Evolutionary conservation across 2,797 vertebrate genomes (phyloP).

Genomic region (Falco concolor): DNA sequence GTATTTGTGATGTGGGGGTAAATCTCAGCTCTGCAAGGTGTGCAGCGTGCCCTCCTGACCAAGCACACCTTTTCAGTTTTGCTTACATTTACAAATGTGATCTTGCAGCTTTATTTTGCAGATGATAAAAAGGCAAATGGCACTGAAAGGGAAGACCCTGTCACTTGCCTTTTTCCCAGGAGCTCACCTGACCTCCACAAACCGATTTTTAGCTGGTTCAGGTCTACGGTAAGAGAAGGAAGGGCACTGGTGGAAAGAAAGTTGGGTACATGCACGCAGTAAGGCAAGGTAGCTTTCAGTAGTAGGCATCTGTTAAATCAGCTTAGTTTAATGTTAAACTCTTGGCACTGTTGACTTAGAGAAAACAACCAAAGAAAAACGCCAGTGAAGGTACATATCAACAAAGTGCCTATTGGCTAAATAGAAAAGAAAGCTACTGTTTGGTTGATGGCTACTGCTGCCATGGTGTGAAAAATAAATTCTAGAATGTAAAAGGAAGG

Average conservation of each 20-base stretch:
- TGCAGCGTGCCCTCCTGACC: not conserved
- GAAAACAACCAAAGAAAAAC: not conserved
- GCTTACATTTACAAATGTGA: not conserved
- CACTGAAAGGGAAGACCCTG: not conserved
- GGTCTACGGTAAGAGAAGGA: not conserved
- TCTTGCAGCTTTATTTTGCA: not conserved
- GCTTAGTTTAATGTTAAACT: not conserved
- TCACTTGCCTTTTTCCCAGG: not conserved
- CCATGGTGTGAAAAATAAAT: not conserved
- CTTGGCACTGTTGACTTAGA: not conserved
- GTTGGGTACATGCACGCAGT: not conserved
- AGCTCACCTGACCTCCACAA: not conserved
- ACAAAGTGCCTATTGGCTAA: not conserved
- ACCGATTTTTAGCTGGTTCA: not conserved
- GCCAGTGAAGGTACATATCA: not conserved
- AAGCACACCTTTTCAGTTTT: not conserved
- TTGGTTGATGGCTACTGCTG: not conserved
- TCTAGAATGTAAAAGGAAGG: not conserved
- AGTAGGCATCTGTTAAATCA: not conserved
- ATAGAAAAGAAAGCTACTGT: not conserved
- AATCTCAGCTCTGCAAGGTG: not conserved
- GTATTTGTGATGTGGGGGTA: not conserved
- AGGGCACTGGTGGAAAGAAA: not conserved
- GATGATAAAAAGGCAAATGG: not conserved
- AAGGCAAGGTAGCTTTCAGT: not conserved